These are phyloP conservation scores for Drosophila tsacasi DNA, from an alignment of 1,140 invertebrate species.

Conservation along the genomic window DNA sequence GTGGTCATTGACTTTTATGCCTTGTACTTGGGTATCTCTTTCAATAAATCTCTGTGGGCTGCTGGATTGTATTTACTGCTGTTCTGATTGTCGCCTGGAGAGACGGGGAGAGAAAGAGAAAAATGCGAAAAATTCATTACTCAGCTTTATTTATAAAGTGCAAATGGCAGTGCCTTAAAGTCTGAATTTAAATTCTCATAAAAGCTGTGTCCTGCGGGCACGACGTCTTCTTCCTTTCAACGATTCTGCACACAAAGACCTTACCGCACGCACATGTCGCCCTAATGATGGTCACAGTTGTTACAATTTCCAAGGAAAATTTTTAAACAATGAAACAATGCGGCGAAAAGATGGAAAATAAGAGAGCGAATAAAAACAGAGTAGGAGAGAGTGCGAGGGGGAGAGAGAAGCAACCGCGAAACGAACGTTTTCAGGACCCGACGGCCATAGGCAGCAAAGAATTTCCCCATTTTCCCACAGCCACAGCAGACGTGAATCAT, in stretches of 20 bases:
- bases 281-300: conserved; percentile 63
- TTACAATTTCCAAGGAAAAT: conserved; percentile 58
- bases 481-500: conserved; percentile 32
- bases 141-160: conserved; percentile 46
- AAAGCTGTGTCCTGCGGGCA: conserved; percentile 23
- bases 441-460: conserved; percentile 45
- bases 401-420: conserved; percentile 37
- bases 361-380: conserved; percentile 19
- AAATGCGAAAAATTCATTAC: conserved; percentile 36
- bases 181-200: conserved; percentile 43
- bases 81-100: conserved; percentile 35
- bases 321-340: conserved; percentile 63
- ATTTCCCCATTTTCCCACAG: conserved; percentile 30
- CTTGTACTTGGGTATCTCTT: conserved; percentile 39
- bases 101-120: conserved; percentile 1
- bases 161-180: conserved; percentile 38
- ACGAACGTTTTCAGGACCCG: conserved; percentile 46
- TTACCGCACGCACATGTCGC: conserved; percentile 53
- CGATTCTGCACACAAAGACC: conserved; percentile 24
- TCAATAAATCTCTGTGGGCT: conserved; percentile 36
- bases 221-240: neutral
- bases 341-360: conserved; percentile 25
- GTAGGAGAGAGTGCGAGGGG: neutral
- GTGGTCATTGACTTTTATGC: conserved; percentile 54
- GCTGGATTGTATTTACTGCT: conserved; percentile 14